These are phyloP conservation scores for Alosa sapidissima DNA, from an alignment of 2,797 vertebrate species.

Conservation along the genomic window DNA sequence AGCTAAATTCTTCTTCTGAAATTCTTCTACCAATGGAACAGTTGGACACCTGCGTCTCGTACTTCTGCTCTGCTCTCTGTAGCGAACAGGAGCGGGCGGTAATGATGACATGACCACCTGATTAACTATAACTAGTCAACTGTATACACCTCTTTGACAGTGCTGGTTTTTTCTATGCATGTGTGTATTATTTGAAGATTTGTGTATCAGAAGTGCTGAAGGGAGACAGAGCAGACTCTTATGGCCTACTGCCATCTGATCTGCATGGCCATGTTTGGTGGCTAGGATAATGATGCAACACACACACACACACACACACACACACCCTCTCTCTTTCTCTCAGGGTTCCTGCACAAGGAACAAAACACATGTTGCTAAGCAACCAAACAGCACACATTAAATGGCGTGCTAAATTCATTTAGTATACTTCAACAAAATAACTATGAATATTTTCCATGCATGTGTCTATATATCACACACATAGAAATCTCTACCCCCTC, in stretches of 20 bases:
- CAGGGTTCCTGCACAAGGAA: background rate
- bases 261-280: conserved; percentile 18
- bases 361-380: conserved; percentile 7
- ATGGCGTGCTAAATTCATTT: background rate
- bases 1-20: too few species aligned
- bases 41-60: background rate
- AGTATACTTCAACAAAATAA: background rate
- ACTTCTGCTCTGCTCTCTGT: background rate
- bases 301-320: conserved; percentile 40
- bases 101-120: background rate
- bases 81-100: background rate
- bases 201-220: background rate
- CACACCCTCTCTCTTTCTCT: conserved; percentile 32
- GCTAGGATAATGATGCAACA: conserved; percentile 31
- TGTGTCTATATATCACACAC: background rate
- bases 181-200: background rate
- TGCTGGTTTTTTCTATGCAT: background rate
- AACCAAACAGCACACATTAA: conserved; percentile 2
- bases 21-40: background rate
- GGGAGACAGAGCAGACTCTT: background rate
- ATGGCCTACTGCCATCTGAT: background rate
- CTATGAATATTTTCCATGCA: background rate
- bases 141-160: background rate
- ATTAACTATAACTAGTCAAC: background rate
- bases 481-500: background rate